Conservation (phyloP, 1,140 invertebrate species). For the Drosophila pectinifera region DNA sequence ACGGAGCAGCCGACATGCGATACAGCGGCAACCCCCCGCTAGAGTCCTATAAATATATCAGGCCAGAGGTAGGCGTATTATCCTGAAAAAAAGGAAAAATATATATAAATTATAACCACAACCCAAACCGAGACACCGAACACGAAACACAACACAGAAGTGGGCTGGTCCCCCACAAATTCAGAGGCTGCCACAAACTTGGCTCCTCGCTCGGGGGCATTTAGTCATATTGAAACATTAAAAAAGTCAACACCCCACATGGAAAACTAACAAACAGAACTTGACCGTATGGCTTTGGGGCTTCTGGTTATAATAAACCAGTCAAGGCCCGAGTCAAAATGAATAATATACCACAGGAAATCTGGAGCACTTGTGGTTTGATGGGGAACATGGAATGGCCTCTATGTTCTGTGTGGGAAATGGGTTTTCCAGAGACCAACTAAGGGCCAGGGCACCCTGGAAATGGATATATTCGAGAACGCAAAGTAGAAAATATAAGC, state of each 20-base stretch:
- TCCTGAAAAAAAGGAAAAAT: conserved; percentile 33
- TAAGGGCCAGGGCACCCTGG: background rate
- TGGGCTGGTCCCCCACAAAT: conserved; percentile 48
- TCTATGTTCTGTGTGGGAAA: conserved; percentile 3
- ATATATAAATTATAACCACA: conserved; percentile 25
- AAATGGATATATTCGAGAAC: background rate
- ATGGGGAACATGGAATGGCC: conserved; percentile 35
- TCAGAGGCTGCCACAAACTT: conserved; percentile 33
- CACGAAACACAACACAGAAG: conserved; percentile 34
- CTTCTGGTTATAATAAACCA: conserved; percentile 69
- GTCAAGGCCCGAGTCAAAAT: conserved; percentile 43
- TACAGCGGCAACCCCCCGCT: conserved; percentile 35
- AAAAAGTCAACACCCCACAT: conserved; percentile 80
- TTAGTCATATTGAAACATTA: conserved; percentile 84
- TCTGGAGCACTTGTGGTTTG: conserved; percentile 37
- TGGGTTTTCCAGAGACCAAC: background rate
- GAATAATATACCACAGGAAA: conserved; percentile 43
- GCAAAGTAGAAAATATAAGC: no score
- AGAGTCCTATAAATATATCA: conserved; percentile 54
- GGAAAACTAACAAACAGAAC: conserved; percentile 66
- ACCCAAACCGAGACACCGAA: conserved; percentile 41
- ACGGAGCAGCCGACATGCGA: conserved; percentile 62
- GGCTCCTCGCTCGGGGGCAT: conserved; percentile 67
- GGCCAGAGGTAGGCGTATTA: conserved; percentile 42
- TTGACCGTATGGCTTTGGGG: conserved; percentile 65